Evolutionary conservation across 2,797 vertebrate genomes (phyloP).

Genomic region (Halcyon smyrnensis): DNA sequence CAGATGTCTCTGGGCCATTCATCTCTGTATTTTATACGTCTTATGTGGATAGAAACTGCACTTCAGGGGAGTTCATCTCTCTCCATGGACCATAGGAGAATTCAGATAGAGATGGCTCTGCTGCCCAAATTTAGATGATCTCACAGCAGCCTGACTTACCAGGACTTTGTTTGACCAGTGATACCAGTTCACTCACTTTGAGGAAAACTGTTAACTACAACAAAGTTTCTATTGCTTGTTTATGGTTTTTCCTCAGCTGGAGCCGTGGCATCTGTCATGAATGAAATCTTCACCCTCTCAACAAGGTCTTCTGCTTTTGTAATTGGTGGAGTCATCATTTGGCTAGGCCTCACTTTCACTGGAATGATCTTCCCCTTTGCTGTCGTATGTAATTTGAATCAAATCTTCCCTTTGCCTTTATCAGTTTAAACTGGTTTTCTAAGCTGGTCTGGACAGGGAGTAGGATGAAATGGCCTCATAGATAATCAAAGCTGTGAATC

Average conservation of each 20-base stretch:
- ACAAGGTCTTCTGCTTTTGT: slow-evolving; percentile 87
- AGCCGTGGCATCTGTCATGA: slow-evolving; percentile 84
- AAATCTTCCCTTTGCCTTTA: background rate
- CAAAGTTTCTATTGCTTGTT: background rate
- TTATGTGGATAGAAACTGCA: background rate
- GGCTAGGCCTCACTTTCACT: slow-evolving; percentile 87
- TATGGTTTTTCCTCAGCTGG: slow-evolving; percentile 79
- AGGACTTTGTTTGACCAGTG: background rate
- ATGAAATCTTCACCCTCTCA: slow-evolving; percentile 90
- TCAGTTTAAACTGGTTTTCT: background rate
- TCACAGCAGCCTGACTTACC: background rate
- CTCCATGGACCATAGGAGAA: background rate
- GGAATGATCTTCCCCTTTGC: slow-evolving; percentile 90
- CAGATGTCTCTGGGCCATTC: background rate
- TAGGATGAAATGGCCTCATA: background rate
- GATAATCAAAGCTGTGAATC: background rate
- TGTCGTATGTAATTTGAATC: slow-evolving; percentile 76
- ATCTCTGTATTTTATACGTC: background rate
- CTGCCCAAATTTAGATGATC: background rate
- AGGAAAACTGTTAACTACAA: background rate
- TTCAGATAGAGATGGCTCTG: background rate
- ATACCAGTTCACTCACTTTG: background rate
- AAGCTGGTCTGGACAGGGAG: background rate
- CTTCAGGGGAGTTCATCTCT: background rate
- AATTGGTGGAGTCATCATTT: slow-evolving; percentile 86